Percentiles rank a stretch among this genome's conserved stretches.
Conservation (phyloP, 2,113 vertebrate species). For the Eleginops maclovinus region DNA sequence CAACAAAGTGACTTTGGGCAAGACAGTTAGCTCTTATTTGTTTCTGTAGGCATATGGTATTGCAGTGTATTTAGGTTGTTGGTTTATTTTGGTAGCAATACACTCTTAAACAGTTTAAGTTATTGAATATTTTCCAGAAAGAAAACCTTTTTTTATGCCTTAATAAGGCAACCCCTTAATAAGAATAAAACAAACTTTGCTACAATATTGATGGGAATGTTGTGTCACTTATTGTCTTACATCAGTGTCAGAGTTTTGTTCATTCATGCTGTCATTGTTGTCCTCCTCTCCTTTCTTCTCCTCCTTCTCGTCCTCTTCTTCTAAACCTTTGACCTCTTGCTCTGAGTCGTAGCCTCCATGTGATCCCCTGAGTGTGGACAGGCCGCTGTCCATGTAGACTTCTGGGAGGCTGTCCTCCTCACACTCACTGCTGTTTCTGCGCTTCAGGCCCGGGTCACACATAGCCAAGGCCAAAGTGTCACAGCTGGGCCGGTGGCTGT, state of each 20-base stretch:
- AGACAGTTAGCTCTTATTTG: no score
- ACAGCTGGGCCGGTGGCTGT: constrained; percentile 67
- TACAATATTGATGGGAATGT: background rate
- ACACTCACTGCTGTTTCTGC: constrained; percentile 84
- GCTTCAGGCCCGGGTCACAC: constrained; percentile 91
- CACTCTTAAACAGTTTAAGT: no score
- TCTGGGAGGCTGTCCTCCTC: constrained; percentile 93
- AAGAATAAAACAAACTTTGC: background rate
- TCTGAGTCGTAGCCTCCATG: constrained; percentile 92
- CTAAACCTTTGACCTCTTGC: constrained; percentile 84
- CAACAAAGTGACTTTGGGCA: no score
- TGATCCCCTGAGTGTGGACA: constrained; percentile 92
- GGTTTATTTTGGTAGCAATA: no score
- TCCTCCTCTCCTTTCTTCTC: constrained; percentile 44
- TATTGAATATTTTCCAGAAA: no score
- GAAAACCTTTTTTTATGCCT: no score
- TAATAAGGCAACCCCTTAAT: no score
- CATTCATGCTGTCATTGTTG: constrained; percentile 78
- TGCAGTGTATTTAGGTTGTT: no score
- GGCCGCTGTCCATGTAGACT: constrained; percentile 93
- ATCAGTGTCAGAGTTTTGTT: constrained; percentile 88
- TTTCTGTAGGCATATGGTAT: no score
- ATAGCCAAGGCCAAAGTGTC: constrained; percentile 92
- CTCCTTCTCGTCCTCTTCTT: constrained; percentile 63
- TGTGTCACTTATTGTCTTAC: constrained; percentile 76